Percentiles rank a stretch among this genome's conserved stretches.
phyloP scores from a whole-genome alignment of 2,888 invertebrate genomes.

The Sinhomidia bicolor region DNA sequence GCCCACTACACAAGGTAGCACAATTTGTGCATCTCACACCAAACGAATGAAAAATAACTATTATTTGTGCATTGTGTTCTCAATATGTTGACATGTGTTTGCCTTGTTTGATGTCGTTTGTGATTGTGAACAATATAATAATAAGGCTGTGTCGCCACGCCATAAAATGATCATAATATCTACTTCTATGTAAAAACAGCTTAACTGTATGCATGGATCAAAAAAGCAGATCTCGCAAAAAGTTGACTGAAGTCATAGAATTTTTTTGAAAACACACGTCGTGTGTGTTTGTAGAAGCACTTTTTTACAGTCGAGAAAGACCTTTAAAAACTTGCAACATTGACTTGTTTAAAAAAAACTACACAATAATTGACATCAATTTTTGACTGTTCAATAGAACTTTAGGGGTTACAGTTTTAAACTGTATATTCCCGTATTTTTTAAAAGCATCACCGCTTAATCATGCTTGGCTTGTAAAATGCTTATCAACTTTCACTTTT shows the following conservation, averaged over 20 bases:
- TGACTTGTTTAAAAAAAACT: slow-evolving; percentile 13
- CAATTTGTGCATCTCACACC: slow-evolving; percentile 71
- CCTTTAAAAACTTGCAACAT: no score
- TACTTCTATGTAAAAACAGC: background rate
- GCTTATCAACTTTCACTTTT: background rate
- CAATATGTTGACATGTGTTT: background rate
- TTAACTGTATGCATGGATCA: background rate
- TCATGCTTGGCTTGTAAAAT: slow-evolving; percentile 34
- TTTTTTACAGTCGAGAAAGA: slow-evolving; percentile 4
- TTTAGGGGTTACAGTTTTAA: no score
- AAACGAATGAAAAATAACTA: slow-evolving; percentile 44
- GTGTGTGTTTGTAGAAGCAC: background rate
- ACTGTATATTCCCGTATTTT: no score
- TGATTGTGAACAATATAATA: slow-evolving; percentile 35
- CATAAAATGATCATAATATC: background rate
- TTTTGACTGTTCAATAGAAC: no score
- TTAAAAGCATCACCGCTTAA: slow-evolving; percentile 44
- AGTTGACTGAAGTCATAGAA: background rate
- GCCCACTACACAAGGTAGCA: slow-evolving; percentile 79
- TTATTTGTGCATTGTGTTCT: slow-evolving; percentile 43
- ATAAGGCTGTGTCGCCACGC: background rate
- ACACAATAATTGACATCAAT: background rate
- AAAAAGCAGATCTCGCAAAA: background rate
- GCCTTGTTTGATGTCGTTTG: slow-evolving; percentile 4
- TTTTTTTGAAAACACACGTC: background rate